Evolutionary conservation across 1,140 invertebrate species (phyloP).

Genomic region (Rhyacophila brunnea): DNA sequence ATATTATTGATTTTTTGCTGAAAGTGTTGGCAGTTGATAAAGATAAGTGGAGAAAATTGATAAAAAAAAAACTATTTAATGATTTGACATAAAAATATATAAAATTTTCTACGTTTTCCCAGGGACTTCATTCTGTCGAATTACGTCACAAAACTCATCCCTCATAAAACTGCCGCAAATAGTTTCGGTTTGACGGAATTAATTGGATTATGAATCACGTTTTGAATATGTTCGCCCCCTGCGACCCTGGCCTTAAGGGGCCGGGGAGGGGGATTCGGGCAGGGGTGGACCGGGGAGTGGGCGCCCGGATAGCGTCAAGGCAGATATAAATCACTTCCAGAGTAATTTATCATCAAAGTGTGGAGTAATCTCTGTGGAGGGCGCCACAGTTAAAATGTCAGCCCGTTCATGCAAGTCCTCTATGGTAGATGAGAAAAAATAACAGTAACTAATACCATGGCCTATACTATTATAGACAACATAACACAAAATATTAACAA

Average conservation of each 20-base stretch:
- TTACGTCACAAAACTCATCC: background rate
- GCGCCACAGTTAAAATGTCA: background rate
- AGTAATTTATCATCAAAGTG: slow-evolving; percentile 28
- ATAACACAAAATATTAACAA: too few species aligned
- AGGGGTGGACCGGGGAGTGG: background rate
- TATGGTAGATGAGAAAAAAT: too few species aligned
- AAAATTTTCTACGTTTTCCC: background rate
- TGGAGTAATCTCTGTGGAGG: background rate
- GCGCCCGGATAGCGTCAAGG: slow-evolving; percentile 10
- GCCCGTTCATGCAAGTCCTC: background rate
- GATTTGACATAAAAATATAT: too few species aligned
- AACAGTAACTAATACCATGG: too few species aligned
- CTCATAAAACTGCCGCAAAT: slow-evolving; percentile 9
- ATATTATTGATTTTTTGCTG: too few species aligned
- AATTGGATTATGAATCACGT: slow-evolving; percentile 26
- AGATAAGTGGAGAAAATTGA: too few species aligned
- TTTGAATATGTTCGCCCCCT: slow-evolving; percentile 15
- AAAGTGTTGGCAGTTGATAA: too few species aligned
- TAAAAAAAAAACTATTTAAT: too few species aligned
- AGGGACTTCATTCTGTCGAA: background rate
- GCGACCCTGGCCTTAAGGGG: background rate
- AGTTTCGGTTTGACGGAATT: slow-evolving; percentile 11
- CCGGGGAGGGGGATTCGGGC: background rate
- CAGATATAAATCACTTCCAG: slow-evolving; percentile 32
- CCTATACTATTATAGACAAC: too few species aligned